Conservation (phyloP, 2,113 vertebrate genomes). For the Datnioides undecimradiatus region DNA sequence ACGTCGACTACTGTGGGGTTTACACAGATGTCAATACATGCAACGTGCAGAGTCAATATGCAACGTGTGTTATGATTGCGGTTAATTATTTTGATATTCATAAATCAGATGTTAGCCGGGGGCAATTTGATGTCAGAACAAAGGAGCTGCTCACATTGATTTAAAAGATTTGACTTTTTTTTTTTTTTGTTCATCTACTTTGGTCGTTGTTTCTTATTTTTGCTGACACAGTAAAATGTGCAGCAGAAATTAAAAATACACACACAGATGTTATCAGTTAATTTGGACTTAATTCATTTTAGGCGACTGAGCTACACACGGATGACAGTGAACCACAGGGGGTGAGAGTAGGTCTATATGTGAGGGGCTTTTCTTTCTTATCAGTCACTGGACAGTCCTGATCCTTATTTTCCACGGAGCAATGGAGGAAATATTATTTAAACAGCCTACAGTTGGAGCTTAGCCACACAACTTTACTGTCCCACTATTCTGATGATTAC, state of each 20-base stretch:
- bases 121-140: slow-evolving; percentile 5
- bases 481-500: slow-evolving; percentile 12
- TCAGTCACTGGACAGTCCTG: slow-evolving; percentile 75
- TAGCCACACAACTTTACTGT: slow-evolving; percentile 29
- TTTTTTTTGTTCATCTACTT: background rate
- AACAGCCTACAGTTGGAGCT: slow-evolving; percentile 37
- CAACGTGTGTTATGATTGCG: slow-evolving; percentile 12
- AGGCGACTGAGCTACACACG: slow-evolving; percentile 25
- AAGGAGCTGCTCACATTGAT: background rate
- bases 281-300: slow-evolving; percentile 52
- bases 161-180: slow-evolving; percentile 1
- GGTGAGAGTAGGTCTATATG: slow-evolving; percentile 23
- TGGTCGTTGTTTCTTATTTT: background rate
- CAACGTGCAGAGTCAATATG: slow-evolving; percentile 48
- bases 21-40: slow-evolving; percentile 64
- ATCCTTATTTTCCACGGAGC: slow-evolving; percentile 74
- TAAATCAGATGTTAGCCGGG: slow-evolving; percentile 44
- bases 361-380: slow-evolving; percentile 69
- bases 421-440: slow-evolving; percentile 53
- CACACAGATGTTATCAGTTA: slow-evolving; percentile 47
- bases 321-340: slow-evolving; percentile 49
- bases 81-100: slow-evolving; percentile 40
- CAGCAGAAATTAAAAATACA: slow-evolving; percentile 12
- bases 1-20: slow-evolving; percentile 58
- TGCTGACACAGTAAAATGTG: background rate